These are phyloP conservation scores for Ariolimax columbianus DNA, from an alignment of 2,888 invertebrate species.

Conservation along the genomic window DNA sequence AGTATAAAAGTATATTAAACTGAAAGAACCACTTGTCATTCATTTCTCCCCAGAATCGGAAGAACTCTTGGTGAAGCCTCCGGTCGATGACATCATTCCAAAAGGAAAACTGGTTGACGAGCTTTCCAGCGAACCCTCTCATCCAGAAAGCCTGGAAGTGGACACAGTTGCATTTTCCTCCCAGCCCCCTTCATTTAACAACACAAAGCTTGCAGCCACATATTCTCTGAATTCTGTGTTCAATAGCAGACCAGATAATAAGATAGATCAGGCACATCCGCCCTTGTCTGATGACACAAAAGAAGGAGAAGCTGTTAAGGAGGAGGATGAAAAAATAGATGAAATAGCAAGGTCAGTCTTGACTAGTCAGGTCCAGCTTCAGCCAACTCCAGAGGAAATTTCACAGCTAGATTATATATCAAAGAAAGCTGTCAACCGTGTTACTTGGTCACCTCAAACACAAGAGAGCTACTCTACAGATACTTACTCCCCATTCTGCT, in stretches of 20 bases:
- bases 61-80: not conserved
- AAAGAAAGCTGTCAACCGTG: not conserved
- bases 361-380: not conserved
- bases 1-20: too few relatives aligned
- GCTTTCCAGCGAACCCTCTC: constrained; percentile 1
- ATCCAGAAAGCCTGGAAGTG: constrained; percentile 57
- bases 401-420: not conserved
- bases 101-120: constrained; percentile 38
- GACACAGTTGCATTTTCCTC: constrained; percentile 63
- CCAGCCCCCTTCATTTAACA: constrained; percentile 59
- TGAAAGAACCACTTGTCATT: not conserved
- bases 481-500: not conserved
- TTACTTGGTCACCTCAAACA: not conserved
- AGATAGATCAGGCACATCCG: not conserved
- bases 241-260: not conserved
- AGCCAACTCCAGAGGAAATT: not conserved
- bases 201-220: constrained; percentile 37
- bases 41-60: constrained; percentile 18
- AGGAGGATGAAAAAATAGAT: not conserved
- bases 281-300: not conserved
- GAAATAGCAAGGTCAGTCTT: not conserved
- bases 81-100: not conserved
- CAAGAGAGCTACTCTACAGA: not conserved
- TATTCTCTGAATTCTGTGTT: constrained; percentile 34
- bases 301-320: not conserved